Base-by-base conservation (phyloP, 1,140 invertebrate species). In the Polypedilum pembai region DNA sequence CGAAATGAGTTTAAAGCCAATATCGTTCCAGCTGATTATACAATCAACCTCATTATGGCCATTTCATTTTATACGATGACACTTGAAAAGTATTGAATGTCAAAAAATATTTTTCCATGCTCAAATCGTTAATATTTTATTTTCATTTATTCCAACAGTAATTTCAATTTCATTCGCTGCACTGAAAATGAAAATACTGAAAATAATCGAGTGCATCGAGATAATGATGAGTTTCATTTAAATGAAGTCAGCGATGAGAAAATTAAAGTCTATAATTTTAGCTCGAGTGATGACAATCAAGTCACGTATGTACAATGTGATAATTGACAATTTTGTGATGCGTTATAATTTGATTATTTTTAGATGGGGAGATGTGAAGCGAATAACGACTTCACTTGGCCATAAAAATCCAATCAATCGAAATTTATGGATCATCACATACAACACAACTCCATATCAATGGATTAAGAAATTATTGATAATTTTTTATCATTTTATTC, bases 11-110 rank as follows among this genome's bases (percentile, higher is more conserved):
- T 83, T 10, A 83, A 83, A 18, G 88, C 89, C 1, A 89, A 93
- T 80, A 80, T 93, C 12, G 86, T 93, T n/a, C 91, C 91, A 2
- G 89, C 90, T 1, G 91, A 93, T 82, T 84, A 87, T 40, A 86
- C 89, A 5, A 85, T 90, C 18, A 92, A 92, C 80, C 83, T 88
- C 40, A 84, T 91, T 76, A 86, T 92, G 75, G 85, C 87, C 0
- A 83, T 85, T 8, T 88, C 87, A 17, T 91, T 88, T 85, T 69
- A 69, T 10, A 21, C 18, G 66, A 69, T 20, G 18, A 21, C 21
- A 69, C 17, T 69, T 1, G 7, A 21, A 69, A 24, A 69, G 21
- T 69, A 24, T 69, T 24, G 20, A 20, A 20, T 69, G 17, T 21
- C 21, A 24, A 63, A 15, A 12, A 17, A 15, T 17, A 18, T 18